Evolutionary conservation across 2,113 vertebrate genomes (phyloP), one percentile per base, ranked within the genome.

Genomic region (Clarias macrocephalus): DNA sequence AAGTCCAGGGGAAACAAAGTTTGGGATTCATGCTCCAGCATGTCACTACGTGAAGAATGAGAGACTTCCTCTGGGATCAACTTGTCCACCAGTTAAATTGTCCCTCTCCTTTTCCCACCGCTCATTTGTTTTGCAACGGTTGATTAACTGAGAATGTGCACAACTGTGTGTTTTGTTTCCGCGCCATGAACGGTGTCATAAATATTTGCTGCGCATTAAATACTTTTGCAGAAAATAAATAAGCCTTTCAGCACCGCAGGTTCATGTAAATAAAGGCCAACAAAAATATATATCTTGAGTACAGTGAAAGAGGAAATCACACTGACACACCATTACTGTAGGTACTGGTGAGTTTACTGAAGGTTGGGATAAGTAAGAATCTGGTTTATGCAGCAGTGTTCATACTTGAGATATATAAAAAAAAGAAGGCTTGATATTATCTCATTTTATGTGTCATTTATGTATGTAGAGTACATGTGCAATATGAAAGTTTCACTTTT

Each of bases 201-300:
- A 95, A 95, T 94, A 94, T 95, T 94, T 94, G 92, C 94, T 92
- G 89, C 92, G 92, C 92, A 93, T 94, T 93, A 94, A 95, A 95
- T 93, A 94, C 92, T 93, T 94, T 92, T 85, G 72, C 93, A 94
- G 92, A 92, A 92, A 93, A 94, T 62, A 62, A 93, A 91, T 92
- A 93, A 93, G 93, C 92, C 92, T 94, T 94, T 95, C 94, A 94
- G 91, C 93, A 85, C 92, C 88, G 88, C 91, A 85, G 80, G 88
- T 93, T 91, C 89, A 88, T 83, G 84, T 92, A 91, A 93, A 94
- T 88, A 90, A 92, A 92, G 91, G 94, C 90, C 91, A 91, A 88
- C 90, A 92, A 90, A 87, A 94, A 92, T 91, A 92, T 94, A 94
- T 90, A 90, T 92, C 91, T 91, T 80, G 86, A 92, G 91, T 91